phyloP scores from a whole-genome alignment of 1,140 invertebrate species.

The Drosophila parvula region DNA sequence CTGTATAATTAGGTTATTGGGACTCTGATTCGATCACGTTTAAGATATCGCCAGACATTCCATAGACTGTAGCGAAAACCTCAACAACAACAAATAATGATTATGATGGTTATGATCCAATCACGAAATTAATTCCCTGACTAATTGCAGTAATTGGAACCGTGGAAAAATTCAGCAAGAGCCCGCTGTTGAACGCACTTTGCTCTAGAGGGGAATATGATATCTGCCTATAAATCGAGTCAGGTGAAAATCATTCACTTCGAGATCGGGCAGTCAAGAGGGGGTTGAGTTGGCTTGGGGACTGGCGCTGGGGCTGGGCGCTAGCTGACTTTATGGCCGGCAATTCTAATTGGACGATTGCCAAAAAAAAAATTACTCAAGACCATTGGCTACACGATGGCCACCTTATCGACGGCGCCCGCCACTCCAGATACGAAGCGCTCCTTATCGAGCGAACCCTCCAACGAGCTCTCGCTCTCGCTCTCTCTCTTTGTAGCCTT shows the following conservation, averaged over 20 bases:
- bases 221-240: conserved; percentile 34
- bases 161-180: conserved; percentile 28
- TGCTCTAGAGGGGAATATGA: conserved; percentile 13
- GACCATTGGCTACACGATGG: conserved; percentile 39
- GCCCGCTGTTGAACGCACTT: conserved; percentile 24
- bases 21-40: conserved; percentile 40
- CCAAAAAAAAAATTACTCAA: conserved; percentile 49
- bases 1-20: conserved; percentile 15
- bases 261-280: background rate
- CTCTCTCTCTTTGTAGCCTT: no score
- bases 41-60: conserved; percentile 42
- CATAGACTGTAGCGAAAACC: conserved; percentile 13
- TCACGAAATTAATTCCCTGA: conserved; percentile 24
- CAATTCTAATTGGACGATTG: conserved; percentile 58
- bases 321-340: conserved; percentile 37
- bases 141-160: conserved; percentile 37
- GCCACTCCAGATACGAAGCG: conserved; percentile 44
- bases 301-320: background rate
- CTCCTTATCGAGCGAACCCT: conserved; percentile 24
- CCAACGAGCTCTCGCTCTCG: background rate
- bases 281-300: no score
- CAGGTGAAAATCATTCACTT: conserved; percentile 43
- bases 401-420: conserved; percentile 48
- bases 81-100: conserved; percentile 16
- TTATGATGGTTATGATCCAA: conserved; percentile 1